A percentile compares a stretch with the other conserved stretches of the same genome.
phyloP scores from a whole-genome alignment of 2,888 invertebrate genomes.

The Theretra japonica region DNA sequence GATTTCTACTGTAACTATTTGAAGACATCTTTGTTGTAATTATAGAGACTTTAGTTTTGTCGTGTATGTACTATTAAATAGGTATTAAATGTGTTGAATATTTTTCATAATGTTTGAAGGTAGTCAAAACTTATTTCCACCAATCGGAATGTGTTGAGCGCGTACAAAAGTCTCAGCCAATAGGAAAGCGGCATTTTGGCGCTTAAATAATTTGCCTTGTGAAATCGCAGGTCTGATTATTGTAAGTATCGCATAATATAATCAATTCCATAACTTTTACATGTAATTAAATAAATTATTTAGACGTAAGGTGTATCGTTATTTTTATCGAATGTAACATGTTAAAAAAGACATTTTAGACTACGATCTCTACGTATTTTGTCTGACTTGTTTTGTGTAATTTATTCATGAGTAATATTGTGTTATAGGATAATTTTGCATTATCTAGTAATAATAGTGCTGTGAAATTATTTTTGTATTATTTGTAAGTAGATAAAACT shows the following conservation, averaged over 20 bases:
- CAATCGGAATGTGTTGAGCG: neutral
- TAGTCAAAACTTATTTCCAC: neutral
- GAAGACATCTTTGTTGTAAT: too few relatives aligned
- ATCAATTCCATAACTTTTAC: slow-evolving; percentile 15
- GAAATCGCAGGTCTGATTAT: neutral
- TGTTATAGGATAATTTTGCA: neutral
- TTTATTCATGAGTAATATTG: neutral
- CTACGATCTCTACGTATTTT: slow-evolving; percentile 4
- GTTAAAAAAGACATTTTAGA: neutral
- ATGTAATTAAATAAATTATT: neutral
- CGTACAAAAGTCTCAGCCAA: neutral
- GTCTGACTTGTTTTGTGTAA: neutral
- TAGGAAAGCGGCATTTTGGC: neutral
- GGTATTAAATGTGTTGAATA: neutral
- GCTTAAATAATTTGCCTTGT: slow-evolving; percentile 2
- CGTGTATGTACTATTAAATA: neutral
- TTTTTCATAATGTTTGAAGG: neutral
- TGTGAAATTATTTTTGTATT: slow-evolving; percentile 43
- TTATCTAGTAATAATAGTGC: slow-evolving; percentile 35
- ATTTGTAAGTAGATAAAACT: slow-evolving; percentile 30
- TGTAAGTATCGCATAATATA: neutral
- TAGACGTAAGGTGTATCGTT: neutral
- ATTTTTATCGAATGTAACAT: neutral
- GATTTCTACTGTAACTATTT: too few relatives aligned
- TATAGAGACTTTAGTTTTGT: neutral